Conservation (phyloP, 37 sponge, comb jelly and placozoan species). For the Tethya wilhelma region DNA sequence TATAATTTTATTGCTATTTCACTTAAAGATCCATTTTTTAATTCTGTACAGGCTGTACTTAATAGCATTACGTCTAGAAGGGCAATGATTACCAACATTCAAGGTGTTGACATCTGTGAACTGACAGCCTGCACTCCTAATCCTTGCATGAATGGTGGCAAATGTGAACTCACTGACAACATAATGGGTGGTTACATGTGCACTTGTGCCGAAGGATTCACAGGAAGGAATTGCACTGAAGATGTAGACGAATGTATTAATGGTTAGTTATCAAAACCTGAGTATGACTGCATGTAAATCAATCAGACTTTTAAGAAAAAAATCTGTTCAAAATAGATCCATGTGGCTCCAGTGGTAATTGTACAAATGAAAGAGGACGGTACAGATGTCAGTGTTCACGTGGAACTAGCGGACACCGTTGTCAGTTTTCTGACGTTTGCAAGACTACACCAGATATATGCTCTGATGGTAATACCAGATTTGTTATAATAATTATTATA, state of each 20-base stretch:
- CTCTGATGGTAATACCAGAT: too few relatives aligned
- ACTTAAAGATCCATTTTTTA: background rate
- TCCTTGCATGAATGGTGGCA: constrained; percentile 70
- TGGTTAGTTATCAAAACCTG: too few relatives aligned
- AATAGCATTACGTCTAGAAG: constrained; percentile 7
- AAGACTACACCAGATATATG: too few relatives aligned
- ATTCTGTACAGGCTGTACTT: constrained; percentile 5
- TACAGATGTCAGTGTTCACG: too few relatives aligned
- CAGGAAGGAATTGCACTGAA: constrained; percentile 41
- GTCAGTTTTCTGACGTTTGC: too few relatives aligned
- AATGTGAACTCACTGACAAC: constrained; percentile 4
- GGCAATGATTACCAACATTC: background rate
- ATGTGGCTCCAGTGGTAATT: too few relatives aligned
- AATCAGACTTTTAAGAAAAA: too few relatives aligned
- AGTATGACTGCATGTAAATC: too few relatives aligned
- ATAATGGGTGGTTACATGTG: constrained; percentile 47
- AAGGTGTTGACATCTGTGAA: constrained; percentile 33
- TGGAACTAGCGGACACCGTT: too few relatives aligned
- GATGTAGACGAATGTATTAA: constrained; percentile 47
- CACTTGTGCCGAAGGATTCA: constrained; percentile 46
- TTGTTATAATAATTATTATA: too few relatives aligned
- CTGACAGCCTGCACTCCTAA: constrained; percentile 58
- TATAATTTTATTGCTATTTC: background rate
- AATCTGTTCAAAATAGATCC: too few relatives aligned
- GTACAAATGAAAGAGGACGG: too few relatives aligned